Evolutionary conservation across 1,140 invertebrate species (phyloP).

Genomic region (Solen grandis): DNA sequence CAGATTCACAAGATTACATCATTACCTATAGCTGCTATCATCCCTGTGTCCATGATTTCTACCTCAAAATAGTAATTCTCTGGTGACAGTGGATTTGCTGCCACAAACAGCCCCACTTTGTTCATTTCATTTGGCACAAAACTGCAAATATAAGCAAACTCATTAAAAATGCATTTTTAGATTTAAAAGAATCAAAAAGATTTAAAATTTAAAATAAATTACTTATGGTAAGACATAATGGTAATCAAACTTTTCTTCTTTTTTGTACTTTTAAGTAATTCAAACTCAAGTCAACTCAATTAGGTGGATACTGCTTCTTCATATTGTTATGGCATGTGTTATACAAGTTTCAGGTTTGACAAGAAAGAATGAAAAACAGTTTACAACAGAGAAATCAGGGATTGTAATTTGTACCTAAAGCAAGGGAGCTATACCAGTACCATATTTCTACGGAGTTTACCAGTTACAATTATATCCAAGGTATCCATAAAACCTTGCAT

Average conservation of each 20-base stretch:
- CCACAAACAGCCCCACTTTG: slow-evolving; percentile 80
- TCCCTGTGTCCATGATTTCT: slow-evolving; percentile 80
- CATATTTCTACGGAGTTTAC: no score
- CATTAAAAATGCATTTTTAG: background rate
- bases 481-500: no score
- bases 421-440: no score
- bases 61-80: slow-evolving; percentile 82
- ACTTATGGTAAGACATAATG: background rate
- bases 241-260: background rate
- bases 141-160: slow-evolving; percentile 68
- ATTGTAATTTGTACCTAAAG: no score
- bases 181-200: background rate
- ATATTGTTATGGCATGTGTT: no score
- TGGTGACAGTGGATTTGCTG: slow-evolving; percentile 75
- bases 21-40: slow-evolving; percentile 76
- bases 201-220: background rate
- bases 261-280: background rate
- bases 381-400: no score
- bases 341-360: no score
- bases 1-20: slow-evolving; percentile 24
- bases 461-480: no score
- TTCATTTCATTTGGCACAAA: slow-evolving; percentile 76
- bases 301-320: no score
- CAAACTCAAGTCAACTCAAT: no score
- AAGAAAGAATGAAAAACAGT: no score